Base-by-base conservation (phyloP, 1,140 invertebrate genomes). In the Portunus trituberculatus region DNA sequence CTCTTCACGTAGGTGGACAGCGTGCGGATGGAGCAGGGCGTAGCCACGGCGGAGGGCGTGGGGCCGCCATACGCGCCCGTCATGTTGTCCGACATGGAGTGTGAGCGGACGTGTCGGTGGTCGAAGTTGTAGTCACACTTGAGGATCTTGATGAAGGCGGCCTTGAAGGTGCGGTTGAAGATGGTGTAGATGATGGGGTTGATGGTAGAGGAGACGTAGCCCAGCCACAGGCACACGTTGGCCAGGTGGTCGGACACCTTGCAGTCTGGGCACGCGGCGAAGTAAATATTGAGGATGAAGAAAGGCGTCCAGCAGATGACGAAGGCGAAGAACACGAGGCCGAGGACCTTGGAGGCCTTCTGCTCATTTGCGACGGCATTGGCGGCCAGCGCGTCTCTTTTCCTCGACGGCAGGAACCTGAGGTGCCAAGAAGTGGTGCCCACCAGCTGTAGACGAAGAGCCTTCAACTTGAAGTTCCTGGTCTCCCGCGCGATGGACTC, bases 321-420 rank as follows among this genome's bases (percentile, higher is more conserved):
- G 92, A 96, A 96, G 10, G 96, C 96, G 46, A 96, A 96, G 96
- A 96, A 96, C 0, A 96, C 96, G 10, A 96, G 59, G 25, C 96
- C 96, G 16, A 96, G 83, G 39, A 97, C 98, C 97, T 98, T 98
- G 94, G 98, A 98, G 0, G 98, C 98, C 96, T 98, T 98, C 96
- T 98, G 98, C 96, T 98, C 98, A 12, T 98, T 98, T 29, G 98
- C 98, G 0, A 98, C 98, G 0, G 98, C 98, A 96, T 98, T 98
- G 0, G 98, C 98, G 25, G 96, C 96, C 4, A 98, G 98, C 89
- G 97, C 83, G 98, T 97, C 96, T 98, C 98, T 92, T 97, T 97
- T 96, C 98, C 96, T 97, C 93, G 97, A 98, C 6, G 98, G 97
- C 29, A 98, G 97, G 96, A 98, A 98, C 96, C 98, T 98, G 96